A percentile compares a stretch with the other conserved stretches of the same genome.
phyloP scores from a whole-genome alignment of 2,797 vertebrate species.

The Sparus aurata region DNA sequence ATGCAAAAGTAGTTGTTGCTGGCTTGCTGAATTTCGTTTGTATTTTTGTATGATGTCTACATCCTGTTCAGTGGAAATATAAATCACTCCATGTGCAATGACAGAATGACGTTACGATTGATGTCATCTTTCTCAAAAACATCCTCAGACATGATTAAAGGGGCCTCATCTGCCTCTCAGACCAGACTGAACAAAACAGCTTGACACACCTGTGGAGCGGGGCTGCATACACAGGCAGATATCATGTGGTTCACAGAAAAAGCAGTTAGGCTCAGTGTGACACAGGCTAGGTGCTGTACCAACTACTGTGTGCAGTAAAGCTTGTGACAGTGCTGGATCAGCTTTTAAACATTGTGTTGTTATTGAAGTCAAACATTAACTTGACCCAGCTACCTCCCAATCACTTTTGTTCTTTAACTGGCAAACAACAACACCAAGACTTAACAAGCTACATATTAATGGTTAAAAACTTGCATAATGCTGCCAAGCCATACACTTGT shows the following conservation, averaged over 20 bases:
- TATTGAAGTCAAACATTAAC: constrained; percentile 19
- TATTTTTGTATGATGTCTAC: too few species aligned
- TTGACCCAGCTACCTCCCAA: not conserved
- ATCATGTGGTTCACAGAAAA: too few species aligned
- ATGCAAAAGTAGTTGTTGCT: too few species aligned
- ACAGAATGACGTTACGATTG: not conserved
- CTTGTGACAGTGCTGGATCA: not conserved
- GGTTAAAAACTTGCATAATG: constrained; percentile 14
- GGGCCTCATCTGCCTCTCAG: too few species aligned
- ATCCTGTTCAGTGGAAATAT: not conserved
- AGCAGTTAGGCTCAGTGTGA: too few species aligned
- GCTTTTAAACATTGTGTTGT: not conserved
- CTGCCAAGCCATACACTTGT: not conserved
- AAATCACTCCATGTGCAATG: not conserved
- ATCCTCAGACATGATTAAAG: not conserved
- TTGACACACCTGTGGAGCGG: too few species aligned
- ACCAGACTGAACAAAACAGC: too few species aligned
- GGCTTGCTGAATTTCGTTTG: too few species aligned
- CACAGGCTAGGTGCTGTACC: not conserved
- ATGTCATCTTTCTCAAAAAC: not conserved
- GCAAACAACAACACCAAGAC: not conserved
- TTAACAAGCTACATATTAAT: not conserved
- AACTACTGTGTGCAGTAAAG: not conserved
- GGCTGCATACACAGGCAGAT: too few species aligned
- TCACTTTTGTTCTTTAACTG: not conserved